A percentile compares a stretch with the other conserved stretches of the same genome.
phyloP scores from a whole-genome alignment of 2,113 vertebrate genomes.

The Crotophaga sulcirostris region DNA sequence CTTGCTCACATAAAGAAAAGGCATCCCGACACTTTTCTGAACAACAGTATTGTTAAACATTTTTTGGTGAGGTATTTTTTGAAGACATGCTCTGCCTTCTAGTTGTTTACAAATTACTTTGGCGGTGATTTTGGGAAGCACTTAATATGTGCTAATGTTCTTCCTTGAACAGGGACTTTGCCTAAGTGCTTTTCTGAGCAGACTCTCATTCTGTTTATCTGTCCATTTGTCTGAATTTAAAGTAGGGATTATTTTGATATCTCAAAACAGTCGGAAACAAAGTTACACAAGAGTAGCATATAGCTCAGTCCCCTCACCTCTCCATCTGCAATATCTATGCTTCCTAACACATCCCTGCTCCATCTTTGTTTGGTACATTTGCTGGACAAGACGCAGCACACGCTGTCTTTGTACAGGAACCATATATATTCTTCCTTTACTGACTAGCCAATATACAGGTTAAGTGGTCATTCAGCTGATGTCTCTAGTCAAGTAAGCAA shows the following conservation, averaged over 20 bases:
- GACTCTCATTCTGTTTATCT: neutral
- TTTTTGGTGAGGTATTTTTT: neutral
- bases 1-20: neutral
- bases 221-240: neutral
- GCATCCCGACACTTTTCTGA: neutral
- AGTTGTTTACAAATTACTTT: neutral
- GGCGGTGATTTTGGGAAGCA: neutral
- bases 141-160: neutral
- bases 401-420: neutral
- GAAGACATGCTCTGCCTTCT: neutral
- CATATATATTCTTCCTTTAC: neutral
- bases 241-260: neutral
- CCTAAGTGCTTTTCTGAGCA: neutral
- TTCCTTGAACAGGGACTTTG: neutral
- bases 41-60: neutral
- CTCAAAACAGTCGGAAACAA: neutral
- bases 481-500: neutral
- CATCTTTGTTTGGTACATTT: neutral
- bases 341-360: neutral
- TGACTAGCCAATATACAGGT: neutral
- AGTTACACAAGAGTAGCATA: neutral
- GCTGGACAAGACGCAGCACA: neutral
- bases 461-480: neutral
- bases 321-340: neutral
- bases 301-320: neutral